Percentiles rank a stretch among this genome's conserved stretches.
These are phyloP conservation scores for Drosophila tropicalis DNA, from an alignment of 1,140 invertebrate species.

Conservation along the genomic window DNA sequence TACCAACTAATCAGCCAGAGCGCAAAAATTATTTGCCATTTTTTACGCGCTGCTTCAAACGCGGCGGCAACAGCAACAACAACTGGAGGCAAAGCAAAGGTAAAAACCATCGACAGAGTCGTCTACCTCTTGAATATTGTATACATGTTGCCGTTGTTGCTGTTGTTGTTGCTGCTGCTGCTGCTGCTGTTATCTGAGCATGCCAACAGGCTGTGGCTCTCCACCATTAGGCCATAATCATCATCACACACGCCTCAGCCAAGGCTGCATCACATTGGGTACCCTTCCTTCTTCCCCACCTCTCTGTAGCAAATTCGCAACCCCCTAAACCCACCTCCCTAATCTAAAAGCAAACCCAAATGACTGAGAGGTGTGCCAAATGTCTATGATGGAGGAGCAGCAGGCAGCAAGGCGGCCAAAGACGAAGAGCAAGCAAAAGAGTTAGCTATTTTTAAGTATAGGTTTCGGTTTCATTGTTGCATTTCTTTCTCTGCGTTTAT, in stretches of 20 bases:
- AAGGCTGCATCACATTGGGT: slow-evolving; percentile 26
- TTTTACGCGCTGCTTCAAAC: slow-evolving; percentile 81
- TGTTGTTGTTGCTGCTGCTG: slow-evolving; percentile 39
- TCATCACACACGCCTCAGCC: slow-evolving; percentile 74
- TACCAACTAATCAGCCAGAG: slow-evolving; percentile 77
- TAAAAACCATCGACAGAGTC: slow-evolving; percentile 23
- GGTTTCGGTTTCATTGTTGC: slow-evolving; percentile 81
- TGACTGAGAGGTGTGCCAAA: slow-evolving; percentile 67
- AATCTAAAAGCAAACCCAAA: slow-evolving; percentile 5
- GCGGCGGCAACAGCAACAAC: slow-evolving; percentile 61
- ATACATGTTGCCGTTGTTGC: slow-evolving; percentile 21
- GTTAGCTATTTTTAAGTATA: slow-evolving; percentile 77
- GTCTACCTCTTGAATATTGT: slow-evolving; percentile 36
- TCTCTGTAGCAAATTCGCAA: background rate
- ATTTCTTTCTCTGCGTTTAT: slow-evolving; percentile 77
- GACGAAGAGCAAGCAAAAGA: slow-evolving; percentile 1
- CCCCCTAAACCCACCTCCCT: background rate
- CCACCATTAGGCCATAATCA: slow-evolving; percentile 81
- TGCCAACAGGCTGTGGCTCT: slow-evolving; percentile 69
- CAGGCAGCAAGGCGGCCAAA: slow-evolving; percentile 6
- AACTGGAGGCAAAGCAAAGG: slow-evolving; percentile 27
- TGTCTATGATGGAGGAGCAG: slow-evolving; percentile 62
- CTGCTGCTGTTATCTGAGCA: slow-evolving; percentile 57
- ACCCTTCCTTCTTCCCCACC: slow-evolving; percentile 1
- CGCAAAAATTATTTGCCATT: slow-evolving; percentile 81